A percentile compares a stretch with the other conserved stretches of the same genome.
These are phyloP conservation scores for Ennomos fuscantarius DNA, from an alignment of 2,888 invertebrate genomes.

Conservation along the genomic window DNA sequence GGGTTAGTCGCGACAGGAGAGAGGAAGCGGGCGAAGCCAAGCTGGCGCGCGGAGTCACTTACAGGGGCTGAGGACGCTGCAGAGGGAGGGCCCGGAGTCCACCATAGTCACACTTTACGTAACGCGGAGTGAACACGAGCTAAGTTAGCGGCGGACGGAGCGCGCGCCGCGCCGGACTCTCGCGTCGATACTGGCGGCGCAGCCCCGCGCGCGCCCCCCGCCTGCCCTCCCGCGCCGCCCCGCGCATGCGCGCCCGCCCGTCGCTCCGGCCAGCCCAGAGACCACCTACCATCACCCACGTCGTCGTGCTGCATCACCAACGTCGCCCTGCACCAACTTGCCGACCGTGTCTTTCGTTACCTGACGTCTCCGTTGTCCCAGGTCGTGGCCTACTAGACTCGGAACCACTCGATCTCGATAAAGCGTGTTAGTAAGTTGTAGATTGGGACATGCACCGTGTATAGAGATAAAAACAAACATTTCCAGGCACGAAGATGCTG, in stretches of 20 bases:
- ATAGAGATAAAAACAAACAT: too few species aligned
- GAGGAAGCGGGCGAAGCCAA: slow-evolving; percentile 67
- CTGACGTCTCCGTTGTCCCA: slow-evolving; percentile 10
- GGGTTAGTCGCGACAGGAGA: slow-evolving; percentile 82
- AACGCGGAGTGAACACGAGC: slow-evolving; percentile 61
- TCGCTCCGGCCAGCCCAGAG: slow-evolving; percentile 40
- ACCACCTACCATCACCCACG: slow-evolving; percentile 38
- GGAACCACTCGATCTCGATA: too few species aligned
- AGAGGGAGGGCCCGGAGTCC: slow-evolving; percentile 78
- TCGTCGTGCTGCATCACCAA: slow-evolving; percentile 28
- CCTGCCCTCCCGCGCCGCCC: slow-evolving; percentile 41
- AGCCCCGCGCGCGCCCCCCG: slow-evolving; percentile 60
- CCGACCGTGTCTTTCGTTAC: background rate
- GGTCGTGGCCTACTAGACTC: slow-evolving; percentile 2
- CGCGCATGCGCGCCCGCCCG: slow-evolving; percentile 32
- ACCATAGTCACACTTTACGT: slow-evolving; percentile 81
- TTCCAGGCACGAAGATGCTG: too few species aligned
- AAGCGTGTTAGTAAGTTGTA: too few species aligned
- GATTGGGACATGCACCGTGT: too few species aligned
- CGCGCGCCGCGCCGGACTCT: slow-evolving; percentile 84
- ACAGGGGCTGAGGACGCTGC: slow-evolving; percentile 80
- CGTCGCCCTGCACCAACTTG: slow-evolving; percentile 1
- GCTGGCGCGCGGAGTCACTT: slow-evolving; percentile 63
- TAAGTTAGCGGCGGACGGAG: slow-evolving; percentile 67
- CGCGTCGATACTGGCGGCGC: slow-evolving; percentile 83